Evolutionary conservation across 2,888 invertebrate genomes (phyloP).

Genomic region (Plagiodera versicolora): DNA sequence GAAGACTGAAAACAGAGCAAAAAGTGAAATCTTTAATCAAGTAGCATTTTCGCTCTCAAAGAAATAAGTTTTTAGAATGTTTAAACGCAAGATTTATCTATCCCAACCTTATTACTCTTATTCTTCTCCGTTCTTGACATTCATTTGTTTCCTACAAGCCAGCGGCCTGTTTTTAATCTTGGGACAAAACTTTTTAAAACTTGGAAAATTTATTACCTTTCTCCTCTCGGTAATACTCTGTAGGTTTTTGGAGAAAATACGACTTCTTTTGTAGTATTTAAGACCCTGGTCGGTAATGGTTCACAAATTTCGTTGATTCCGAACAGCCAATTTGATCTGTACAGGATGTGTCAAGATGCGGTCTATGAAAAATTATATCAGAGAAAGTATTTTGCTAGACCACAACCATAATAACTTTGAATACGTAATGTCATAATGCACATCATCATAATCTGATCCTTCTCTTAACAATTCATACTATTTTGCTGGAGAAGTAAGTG

Average conservation of each 20-base stretch:
- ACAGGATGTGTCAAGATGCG: too few relatives aligned
- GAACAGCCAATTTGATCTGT: neutral
- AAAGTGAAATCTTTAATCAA: conserved; percentile 46
- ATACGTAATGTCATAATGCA: too few relatives aligned
- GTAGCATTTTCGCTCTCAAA: conserved; percentile 37
- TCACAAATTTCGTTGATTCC: neutral
- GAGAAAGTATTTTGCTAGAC: too few relatives aligned
- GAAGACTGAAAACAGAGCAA: conserved; percentile 36
- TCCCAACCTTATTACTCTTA: conserved; percentile 53
- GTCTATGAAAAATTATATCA: too few relatives aligned
- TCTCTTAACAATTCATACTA: too few relatives aligned
- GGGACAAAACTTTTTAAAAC: conserved; percentile 53
- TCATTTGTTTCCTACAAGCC: conserved; percentile 55
- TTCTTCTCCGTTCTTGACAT: conserved; percentile 53
- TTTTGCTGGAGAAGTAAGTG: too few relatives aligned
- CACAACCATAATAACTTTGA: too few relatives aligned
- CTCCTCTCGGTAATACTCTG: conserved; percentile 32
- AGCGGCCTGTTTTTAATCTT: conserved; percentile 56
- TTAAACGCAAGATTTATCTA: conserved; percentile 52
- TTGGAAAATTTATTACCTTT: conserved; percentile 50
- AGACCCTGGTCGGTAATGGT: conserved; percentile 15
- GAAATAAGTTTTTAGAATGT: conserved; percentile 40
- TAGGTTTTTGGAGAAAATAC: conserved; percentile 34
- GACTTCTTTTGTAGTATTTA: conserved; percentile 35
- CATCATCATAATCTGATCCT: too few relatives aligned